Conservation (phyloP, 2,113 vertebrate genomes). For the Phrynosoma platyrhinos region DNA sequence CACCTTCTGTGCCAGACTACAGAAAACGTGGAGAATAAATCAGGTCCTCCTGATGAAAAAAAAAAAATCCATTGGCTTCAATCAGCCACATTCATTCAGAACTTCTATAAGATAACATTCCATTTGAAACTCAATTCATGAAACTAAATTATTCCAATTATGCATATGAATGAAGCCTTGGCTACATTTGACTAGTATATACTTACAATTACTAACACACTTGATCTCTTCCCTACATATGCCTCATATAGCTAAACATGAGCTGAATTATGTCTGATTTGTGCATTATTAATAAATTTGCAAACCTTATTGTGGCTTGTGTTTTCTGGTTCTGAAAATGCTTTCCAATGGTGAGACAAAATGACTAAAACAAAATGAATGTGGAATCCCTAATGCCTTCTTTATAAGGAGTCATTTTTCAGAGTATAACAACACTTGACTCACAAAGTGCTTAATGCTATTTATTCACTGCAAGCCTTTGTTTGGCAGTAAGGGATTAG, state of each 20-base stretch:
- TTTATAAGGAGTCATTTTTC: slow-evolving; percentile 55
- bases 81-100: not conserved
- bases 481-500: slow-evolving; percentile 67
- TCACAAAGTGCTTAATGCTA: slow-evolving; percentile 58
- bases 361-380: slow-evolving; percentile 56
- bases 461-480: slow-evolving; percentile 65
- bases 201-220: not conserved
- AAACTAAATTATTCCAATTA: not conserved
- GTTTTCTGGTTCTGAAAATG: slow-evolving; percentile 16
- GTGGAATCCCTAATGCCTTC: slow-evolving; percentile 34
- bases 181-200: not conserved
- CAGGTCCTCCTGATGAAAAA: not conserved
- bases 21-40: too few relatives aligned
- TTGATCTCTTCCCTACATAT: not conserved
- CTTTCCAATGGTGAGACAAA: slow-evolving; percentile 55
- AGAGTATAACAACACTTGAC: slow-evolving; percentile 61
- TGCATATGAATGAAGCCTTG: not conserved
- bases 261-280: slow-evolving; percentile 12
- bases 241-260: not conserved
- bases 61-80: not conserved
- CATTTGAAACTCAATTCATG: not conserved
- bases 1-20: too few relatives aligned
- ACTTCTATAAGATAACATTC: not conserved
- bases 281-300: not conserved
- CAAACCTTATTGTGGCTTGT: slow-evolving; percentile 12